These are phyloP conservation scores for Murina feae DNA, from an alignment of 2,113 vertebrate species.

Conservation along the genomic window DNA sequence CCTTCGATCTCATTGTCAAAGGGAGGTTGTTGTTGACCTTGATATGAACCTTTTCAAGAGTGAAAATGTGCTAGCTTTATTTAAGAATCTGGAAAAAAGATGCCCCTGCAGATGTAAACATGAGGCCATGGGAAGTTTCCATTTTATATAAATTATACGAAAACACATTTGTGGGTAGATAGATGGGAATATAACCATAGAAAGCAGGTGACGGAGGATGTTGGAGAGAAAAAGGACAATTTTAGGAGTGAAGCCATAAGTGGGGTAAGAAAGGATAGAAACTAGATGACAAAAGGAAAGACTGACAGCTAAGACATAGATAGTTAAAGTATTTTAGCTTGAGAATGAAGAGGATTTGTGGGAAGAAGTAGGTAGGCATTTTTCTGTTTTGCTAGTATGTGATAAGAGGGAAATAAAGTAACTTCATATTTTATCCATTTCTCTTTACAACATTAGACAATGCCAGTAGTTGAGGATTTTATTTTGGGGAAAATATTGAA, in stretches of 20 bases:
- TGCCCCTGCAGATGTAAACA: not conserved
- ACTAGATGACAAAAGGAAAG: not conserved
- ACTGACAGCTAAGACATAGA: not conserved
- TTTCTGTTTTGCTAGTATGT: not conserved
- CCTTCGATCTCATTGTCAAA: not conserved
- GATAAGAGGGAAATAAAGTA: not conserved
- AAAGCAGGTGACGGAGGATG: not conserved
- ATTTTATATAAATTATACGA: not conserved
- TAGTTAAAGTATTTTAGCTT: not conserved
- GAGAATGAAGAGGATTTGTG: not conserved
- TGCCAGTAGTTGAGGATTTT: not conserved
- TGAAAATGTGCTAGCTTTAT: not conserved
- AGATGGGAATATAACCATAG: not conserved
- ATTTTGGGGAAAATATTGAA: not conserved
- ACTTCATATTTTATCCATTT: not conserved
- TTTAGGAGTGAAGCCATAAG: not conserved
- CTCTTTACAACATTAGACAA: not conserved
- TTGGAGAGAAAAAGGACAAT: not conserved
- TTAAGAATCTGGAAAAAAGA: not conserved
- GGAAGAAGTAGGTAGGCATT: not conserved
- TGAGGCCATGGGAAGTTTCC: not conserved
- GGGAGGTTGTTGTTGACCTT: not conserved
- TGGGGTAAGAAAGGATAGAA: not conserved
- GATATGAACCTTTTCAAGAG: not conserved
- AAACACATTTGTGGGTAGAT: not conserved